Evolutionary conservation across 2,113 vertebrate species (phyloP).

Genomic region (Pelvicachromis taeniatus): DNA sequence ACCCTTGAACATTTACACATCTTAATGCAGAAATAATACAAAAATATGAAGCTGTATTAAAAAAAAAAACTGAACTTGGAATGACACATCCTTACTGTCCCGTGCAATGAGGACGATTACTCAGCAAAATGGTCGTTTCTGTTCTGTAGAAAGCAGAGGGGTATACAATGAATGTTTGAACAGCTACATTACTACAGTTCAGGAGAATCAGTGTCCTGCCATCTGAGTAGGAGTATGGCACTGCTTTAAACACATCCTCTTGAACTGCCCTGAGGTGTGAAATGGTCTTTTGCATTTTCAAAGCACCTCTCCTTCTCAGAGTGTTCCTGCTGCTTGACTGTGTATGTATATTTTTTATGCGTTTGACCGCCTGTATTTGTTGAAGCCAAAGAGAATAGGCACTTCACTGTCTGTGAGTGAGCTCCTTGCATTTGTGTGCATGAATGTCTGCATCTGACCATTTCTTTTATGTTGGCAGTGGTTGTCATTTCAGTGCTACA

Average conservation of each 20-base stretch:
- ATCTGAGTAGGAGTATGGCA: constrained; percentile 16
- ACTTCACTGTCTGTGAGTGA: neutral
- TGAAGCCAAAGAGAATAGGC: neutral
- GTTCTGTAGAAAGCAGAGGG: neutral
- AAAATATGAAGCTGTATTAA: neutral
- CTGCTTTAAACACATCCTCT: constrained; percentile 11
- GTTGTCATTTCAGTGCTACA: neutral
- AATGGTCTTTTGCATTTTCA: constrained; percentile 28
- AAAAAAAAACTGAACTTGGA: neutral
- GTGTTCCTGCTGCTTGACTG: neutral
- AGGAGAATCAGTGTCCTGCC: neutral
- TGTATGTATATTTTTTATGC: neutral
- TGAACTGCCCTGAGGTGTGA: constrained; percentile 3
- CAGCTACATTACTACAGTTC: neutral
- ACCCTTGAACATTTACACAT: neutral
- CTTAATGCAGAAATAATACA: no score
- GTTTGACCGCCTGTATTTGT: neutral
- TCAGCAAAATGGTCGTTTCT: neutral
- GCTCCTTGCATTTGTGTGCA: neutral
- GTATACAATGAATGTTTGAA: neutral
- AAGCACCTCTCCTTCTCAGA: neutral
- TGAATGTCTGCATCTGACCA: neutral
- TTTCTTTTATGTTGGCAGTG: neutral
- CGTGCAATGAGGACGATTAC: neutral
- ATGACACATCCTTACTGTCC: neutral